Conservation (phyloP, 2,888 invertebrate genomes). For the Dioctria linearis region DNA sequence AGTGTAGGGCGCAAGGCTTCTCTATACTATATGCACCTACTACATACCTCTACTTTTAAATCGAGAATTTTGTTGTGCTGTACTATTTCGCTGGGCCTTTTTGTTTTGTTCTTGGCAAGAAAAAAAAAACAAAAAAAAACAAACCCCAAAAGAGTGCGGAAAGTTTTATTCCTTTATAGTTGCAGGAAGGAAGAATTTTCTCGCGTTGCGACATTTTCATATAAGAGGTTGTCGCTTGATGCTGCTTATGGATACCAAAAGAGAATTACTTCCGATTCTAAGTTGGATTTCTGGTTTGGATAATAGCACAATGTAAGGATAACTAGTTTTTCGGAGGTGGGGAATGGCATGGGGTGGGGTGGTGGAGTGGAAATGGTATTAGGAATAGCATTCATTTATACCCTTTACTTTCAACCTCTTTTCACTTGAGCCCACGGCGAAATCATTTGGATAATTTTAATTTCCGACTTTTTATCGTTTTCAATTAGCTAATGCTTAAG, state of each 20-base stretch:
- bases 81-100: background rate
- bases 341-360: too few relatives aligned
- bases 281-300: slow-evolving; percentile 34
- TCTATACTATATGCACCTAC: slow-evolving; percentile 18
- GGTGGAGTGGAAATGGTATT: too few relatives aligned
- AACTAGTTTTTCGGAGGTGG: slow-evolving; percentile 24
- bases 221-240: slow-evolving; percentile 12
- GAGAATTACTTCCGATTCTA: slow-evolving; percentile 36
- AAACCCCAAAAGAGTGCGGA: slow-evolving; percentile 18
- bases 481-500: slow-evolving; percentile 58
- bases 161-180: slow-evolving; percentile 16
- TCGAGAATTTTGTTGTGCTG: slow-evolving; percentile 32
- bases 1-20: slow-evolving; percentile 23
- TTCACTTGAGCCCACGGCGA: background rate
- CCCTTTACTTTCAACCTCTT: background rate
- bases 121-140: too few relatives aligned
- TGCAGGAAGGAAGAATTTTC: slow-evolving; percentile 18
- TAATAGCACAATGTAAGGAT: slow-evolving; percentile 1
- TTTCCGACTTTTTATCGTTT: slow-evolving; percentile 55
- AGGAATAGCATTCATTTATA: slow-evolving; percentile 7
- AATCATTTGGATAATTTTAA: slow-evolving; percentile 58
- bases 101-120: slow-evolving; percentile 12
- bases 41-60: slow-evolving; percentile 22
- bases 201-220: slow-evolving; percentile 42
- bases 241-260: background rate